These are phyloP conservation scores for Drosophila lutescens DNA, from an alignment of 2,888 invertebrate species.

Conservation along the genomic window DNA sequence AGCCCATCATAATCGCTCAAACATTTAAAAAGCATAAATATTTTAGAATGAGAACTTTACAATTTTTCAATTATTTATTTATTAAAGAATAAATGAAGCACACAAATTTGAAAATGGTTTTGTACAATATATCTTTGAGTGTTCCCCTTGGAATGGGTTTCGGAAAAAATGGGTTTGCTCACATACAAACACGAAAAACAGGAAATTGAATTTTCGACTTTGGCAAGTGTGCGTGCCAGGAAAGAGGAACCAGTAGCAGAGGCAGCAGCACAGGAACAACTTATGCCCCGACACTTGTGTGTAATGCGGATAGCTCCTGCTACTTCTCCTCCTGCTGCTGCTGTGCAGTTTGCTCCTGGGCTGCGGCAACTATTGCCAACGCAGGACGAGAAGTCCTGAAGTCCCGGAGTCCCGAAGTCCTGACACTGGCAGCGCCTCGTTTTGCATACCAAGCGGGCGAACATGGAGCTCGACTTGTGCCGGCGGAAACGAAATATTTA, in stretches of 20 bases:
- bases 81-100: too few relatives aligned
- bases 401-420: constrained; percentile 73
- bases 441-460: constrained; percentile 75
- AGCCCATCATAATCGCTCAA: too few relatives aligned
- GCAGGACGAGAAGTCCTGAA: constrained; percentile 67
- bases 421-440: constrained; percentile 75
- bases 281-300: constrained; percentile 52
- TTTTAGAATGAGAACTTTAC: too few relatives aligned
- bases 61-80: too few relatives aligned
- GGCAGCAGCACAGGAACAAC: constrained; percentile 49
- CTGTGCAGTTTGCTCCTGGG: constrained; percentile 30
- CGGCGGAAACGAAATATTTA: constrained; percentile 80
- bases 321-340: constrained; percentile 9
- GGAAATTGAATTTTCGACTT: constrained; percentile 81
- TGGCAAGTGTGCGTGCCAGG: constrained; percentile 79
- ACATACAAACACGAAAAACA: constrained; percentile 76
- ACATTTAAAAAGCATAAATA: too few relatives aligned
- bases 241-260: constrained; percentile 48
- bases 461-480: constrained; percentile 54
- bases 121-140: too few relatives aligned
- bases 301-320: constrained; percentile 38
- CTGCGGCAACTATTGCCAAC: constrained; percentile 69
- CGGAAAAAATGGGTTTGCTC: constrained; percentile 48
- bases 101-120: too few relatives aligned
- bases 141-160: constrained; percentile 9